Evolutionary conservation across 2,797 vertebrate genomes (phyloP), one percentile per base, ranked within the genome.

Genomic region (Columba guinea): DNA sequence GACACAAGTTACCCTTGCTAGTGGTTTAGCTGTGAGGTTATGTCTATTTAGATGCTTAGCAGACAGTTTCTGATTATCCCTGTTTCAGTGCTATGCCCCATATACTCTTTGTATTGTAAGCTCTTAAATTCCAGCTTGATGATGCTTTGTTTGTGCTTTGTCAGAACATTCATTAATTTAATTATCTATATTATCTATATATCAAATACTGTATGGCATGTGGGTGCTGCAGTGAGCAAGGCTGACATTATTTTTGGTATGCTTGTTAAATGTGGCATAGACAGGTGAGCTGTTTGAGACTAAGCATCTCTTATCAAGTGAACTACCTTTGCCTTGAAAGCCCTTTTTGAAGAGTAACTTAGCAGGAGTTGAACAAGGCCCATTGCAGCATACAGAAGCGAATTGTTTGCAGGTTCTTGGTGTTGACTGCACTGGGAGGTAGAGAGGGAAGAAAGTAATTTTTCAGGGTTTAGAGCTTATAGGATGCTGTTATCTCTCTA

Each of bases 151-250:
- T 85, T 13, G 9, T 75, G 28, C 9, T 46, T n/a, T 56, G 23
- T 69, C 62, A 94, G 58, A 62, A 51, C 49, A 32, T 64, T 95
- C 27, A 74, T 92, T 92, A 92, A 64, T 81, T 48, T 79, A 93
- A 90, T 94, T 90, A 74, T 67, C 75, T 67, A 26, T 24, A 37
- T 74, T 79, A 55, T 79, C 51, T 74, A 23, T 55, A 16, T 37
- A 55, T 46, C 23, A 92, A 73, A 74, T 53, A 60, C 53, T 30
- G 5, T 19, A 41, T 32, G 37, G 52, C 27, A 67, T 32, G 28
- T 30, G n/a, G 39, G 26, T 77, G 49, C 56, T 80, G 65, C 28
- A 64, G 28, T 49, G 44, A 91, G 18, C 15, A 79, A 70, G 46
- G 37, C 35, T 63, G 56, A 68, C 17, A 34, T 63, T 83, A 56